Percentiles rank a stretch among this genome's conserved stretches.
Evolutionary conservation across 1,140 invertebrate genomes (phyloP).

Genomic region (Wasmannia auropunctata): DNA sequence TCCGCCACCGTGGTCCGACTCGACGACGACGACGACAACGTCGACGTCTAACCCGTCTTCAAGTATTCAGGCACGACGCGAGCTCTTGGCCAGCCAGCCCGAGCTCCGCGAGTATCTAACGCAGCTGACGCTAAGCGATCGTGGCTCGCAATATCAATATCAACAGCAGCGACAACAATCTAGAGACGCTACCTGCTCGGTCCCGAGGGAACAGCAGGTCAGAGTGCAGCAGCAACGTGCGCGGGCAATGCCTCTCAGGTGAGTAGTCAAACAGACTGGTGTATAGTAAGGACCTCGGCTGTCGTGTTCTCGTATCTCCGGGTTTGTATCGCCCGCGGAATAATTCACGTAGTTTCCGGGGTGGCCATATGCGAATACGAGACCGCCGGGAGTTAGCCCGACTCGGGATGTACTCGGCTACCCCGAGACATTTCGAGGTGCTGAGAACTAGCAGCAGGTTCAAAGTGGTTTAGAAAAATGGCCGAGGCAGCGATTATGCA

Average conservation of each 20-base stretch:
- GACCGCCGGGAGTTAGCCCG: slow-evolving; percentile 1
- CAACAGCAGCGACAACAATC: slow-evolving; percentile 65
- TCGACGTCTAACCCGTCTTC: slow-evolving; percentile 27
- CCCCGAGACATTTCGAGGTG: slow-evolving; percentile 7
- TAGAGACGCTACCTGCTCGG: slow-evolving; percentile 54
- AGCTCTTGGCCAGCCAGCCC: slow-evolving; percentile 76
- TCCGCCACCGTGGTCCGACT: slow-evolving; percentile 83
- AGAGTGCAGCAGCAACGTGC: slow-evolving; percentile 75
- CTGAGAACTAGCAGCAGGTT: neutral
- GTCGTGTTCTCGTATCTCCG: neutral
- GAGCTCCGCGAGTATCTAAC: slow-evolving; percentile 80
- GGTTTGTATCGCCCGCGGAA: neutral
- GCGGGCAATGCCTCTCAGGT: slow-evolving; percentile 82
- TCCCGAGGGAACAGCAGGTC: slow-evolving; percentile 77
- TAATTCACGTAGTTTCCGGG: slow-evolving; percentile 44
- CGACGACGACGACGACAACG: slow-evolving; percentile 28
- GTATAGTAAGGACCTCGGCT: neutral
- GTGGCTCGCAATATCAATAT: slow-evolving; percentile 68
- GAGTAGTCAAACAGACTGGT: slow-evolving; percentile 46
- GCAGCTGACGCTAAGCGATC: slow-evolving; percentile 74
- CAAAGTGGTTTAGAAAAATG: slow-evolving; percentile 4
- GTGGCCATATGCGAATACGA: slow-evolving; percentile 32
- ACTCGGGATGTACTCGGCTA: neutral
- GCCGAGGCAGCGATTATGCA: slow-evolving; percentile 5
- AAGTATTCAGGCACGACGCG: slow-evolving; percentile 74